Evolutionary conservation across 2,888 invertebrate species (phyloP).

Genomic region (Rhagophthalmus giganteus): DNA sequence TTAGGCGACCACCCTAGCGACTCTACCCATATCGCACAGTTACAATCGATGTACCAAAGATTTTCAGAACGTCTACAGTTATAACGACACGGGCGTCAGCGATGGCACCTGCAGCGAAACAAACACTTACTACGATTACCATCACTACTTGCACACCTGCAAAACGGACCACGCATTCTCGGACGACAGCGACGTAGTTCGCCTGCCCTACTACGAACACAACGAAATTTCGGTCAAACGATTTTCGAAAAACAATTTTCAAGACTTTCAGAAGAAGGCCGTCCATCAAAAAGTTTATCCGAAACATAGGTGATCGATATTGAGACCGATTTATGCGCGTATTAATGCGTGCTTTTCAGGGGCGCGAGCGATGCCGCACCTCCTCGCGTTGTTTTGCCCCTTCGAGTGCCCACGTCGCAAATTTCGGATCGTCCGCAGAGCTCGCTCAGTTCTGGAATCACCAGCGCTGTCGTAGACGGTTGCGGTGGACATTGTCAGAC

Average conservation of each 20-base stretch:
- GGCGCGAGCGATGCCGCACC: not conserved
- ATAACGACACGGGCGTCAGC: constrained; percentile 40
- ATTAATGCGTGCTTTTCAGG: constrained; percentile 4
- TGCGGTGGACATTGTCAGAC: constrained; percentile 72
- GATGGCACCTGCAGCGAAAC: constrained; percentile 48
- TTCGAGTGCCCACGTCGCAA: constrained; percentile 19
- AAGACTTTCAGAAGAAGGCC: constrained; percentile 34
- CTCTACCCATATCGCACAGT: constrained; percentile 34
- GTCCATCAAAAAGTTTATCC: constrained; percentile 29
- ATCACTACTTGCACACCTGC: constrained; percentile 41
- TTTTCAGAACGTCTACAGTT: constrained; percentile 1
- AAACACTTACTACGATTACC: constrained; percentile 45
- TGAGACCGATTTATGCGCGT: not conserved
- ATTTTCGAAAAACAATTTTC: constrained; percentile 38
- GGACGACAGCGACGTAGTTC: constrained; percentile 48
- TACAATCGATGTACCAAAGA: constrained; percentile 21
- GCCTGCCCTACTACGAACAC: constrained; percentile 43
- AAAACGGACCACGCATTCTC: constrained; percentile 42
- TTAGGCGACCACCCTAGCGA: constrained; percentile 25
- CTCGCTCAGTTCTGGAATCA: constrained; percentile 51
- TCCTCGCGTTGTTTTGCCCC: constrained; percentile 3
- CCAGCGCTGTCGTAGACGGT: constrained; percentile 63
- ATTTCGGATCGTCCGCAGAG: constrained; percentile 49
- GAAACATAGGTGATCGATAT: constrained; percentile 22
- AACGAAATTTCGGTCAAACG: constrained; percentile 43